Evolutionary conservation across 2,888 invertebrate genomes (phyloP), one percentile per base, ranked within the genome.

Genomic region (Lamproptera curius): DNA sequence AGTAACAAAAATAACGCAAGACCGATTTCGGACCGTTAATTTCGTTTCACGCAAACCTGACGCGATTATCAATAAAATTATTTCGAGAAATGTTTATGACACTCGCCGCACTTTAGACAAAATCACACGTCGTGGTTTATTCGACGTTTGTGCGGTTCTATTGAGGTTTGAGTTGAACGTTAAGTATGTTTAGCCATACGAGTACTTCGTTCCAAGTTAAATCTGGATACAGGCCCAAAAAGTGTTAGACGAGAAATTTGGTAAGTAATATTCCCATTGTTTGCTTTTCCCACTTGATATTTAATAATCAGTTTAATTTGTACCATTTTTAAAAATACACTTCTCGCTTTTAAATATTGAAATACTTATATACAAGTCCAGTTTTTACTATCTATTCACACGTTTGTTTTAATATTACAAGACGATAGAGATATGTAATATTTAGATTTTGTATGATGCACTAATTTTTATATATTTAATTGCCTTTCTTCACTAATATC

Each of bases 1-100:
- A 50, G 70, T 61, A 80, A 74, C 77, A 78, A 82, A 86, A 85
- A 86, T 86, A 86, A 79, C 83, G 64, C 68, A 61, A 64, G 67
- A 67, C 67, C 62, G 67, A 56, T 56, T 56, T 58, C 53, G 6
- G 60, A 63, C 60, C 62, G 67, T 63, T 67, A 64, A 68, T 67
- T 70, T 56, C 64, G 71, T 69, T 73, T 70, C 67, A 64, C 70
- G 64, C 65, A 58, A 40, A 43, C 64, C 62, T 64, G 65, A 65
- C 65, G 68, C 58, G 65, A 68, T 70, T 65, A 67, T 69, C 40
- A 70, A 70, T 65, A 58, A 61, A 67, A 67, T 64, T 69, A 67
- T 70, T 73, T 72, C 64, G 54, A 59, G 59, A 59, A 44, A 55
- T 54, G 54, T 58, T 60, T 62, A 52, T 58, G 55, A 64, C 61